phyloP scores from a whole-genome alignment of 2,888 invertebrate genomes.

The Drosophila gaucha region DNA sequence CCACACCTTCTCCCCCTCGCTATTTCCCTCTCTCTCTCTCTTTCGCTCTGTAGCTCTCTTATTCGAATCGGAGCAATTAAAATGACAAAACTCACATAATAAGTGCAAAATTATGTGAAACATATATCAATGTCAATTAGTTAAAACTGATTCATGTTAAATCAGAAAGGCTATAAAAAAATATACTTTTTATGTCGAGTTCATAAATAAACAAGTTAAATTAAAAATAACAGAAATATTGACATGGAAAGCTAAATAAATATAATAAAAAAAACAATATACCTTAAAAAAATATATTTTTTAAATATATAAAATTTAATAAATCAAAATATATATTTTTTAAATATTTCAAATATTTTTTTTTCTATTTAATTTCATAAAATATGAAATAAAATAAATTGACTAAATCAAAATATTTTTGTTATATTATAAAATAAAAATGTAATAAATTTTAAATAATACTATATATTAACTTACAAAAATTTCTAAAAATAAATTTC shows the following conservation, averaged over 20 bases:
- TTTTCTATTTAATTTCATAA: no score
- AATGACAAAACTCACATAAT: constrained; percentile 39
- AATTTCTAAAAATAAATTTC: no score
- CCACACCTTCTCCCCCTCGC: not conserved
- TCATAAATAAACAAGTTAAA: not conserved
- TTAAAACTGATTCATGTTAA: constrained; percentile 18
- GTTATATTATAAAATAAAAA: no score
- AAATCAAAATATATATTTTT: not conserved
- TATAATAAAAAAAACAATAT: not conserved
- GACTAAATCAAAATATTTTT: no score
- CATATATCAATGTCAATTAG: constrained; percentile 60
- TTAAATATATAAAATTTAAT: not conserved
- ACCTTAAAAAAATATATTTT: not conserved
- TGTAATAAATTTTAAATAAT: no score
- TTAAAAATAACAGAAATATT: not conserved
- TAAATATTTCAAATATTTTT: no score
- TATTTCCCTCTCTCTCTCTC: not conserved
- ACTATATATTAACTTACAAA: no score
- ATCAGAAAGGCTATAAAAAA: not conserved
- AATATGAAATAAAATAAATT: no score
- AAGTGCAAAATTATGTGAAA: constrained; percentile 35
- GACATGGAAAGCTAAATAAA: not conserved
- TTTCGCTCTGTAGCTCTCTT: not conserved
- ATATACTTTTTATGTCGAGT: not conserved
- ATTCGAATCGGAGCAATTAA: constrained; percentile 46